Base-by-base conservation (phyloP, 2,797 vertebrate genomes). In the Phaenicophaeus curvirostris region DNA sequence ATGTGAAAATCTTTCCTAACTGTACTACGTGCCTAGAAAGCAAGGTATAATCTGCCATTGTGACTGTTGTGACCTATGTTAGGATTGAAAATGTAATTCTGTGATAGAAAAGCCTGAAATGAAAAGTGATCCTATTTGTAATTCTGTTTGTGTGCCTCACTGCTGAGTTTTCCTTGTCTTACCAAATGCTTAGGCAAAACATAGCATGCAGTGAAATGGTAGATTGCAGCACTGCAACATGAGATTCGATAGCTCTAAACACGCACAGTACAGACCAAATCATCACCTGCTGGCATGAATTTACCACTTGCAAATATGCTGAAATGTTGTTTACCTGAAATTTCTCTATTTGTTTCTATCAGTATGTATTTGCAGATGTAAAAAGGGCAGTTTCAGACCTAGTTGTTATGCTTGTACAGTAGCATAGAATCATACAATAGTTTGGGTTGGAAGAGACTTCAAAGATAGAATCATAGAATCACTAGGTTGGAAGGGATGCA, bases 1-100 rank as follows among this genome's bases (percentile, higher is more conserved):
- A 97, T 66, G 94, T 94, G 95, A 97, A 97, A 97, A 97, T 96
- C 96, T 97, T 97, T 96, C 93, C 72, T 91, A 95, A 96, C 90
- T 58, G n/a, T 89, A 67, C 19, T 65, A 96, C 33, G 55, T 97
- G 96, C 92, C 84, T 96, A 66, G 95, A 97, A 98, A 98, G 96
- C 96, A 96, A 97, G 80, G 94, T 77, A 78, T 95, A 94, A 93
- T 87, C 74, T 93, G 73, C 71, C 81, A 80, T 66, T 91, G 75
- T 95, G 96, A 85, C 88, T 85, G 57, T 41, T 95, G 81, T 94
- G 69, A 95, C 94, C 89, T 87, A 31, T 85, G 94, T 92, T 84
- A 84, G 59, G 28, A 88, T 42, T 88, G 91, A 92, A 96, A 96
- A 93, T 78, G 77, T 12, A 86, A 61, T 84, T 93, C 89, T 86